Evolutionary conservation across 30 jellyfish, hydroid and myxozoan genomes (phyloP).

Genomic region (Sanderia malayensis): DNA sequence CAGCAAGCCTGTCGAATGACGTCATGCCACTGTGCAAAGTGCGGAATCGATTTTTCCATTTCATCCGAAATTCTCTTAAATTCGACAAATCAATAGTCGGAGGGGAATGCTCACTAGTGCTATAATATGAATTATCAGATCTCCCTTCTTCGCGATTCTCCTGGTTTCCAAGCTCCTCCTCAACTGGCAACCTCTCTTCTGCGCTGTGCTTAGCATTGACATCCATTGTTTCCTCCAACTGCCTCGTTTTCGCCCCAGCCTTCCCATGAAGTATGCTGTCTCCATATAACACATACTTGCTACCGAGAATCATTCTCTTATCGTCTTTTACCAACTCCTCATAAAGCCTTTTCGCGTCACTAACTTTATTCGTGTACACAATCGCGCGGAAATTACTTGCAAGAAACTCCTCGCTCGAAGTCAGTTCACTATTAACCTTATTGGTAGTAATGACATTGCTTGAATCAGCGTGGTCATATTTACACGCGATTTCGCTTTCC

Average conservation of each 20-base stretch:
- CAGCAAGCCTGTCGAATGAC: constrained; percentile 37
- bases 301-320: not conserved
- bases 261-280: not conserved
- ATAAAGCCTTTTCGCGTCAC: constrained; percentile 38
- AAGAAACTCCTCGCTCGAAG: not conserved
- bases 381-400: constrained; percentile 22
- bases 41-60: constrained; percentile 44
- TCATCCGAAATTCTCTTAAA: constrained; percentile 13
- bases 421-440: not conserved
- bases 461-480: not conserved
- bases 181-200: not conserved
- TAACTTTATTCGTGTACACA: constrained; percentile 50
- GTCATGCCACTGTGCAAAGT: constrained; percentile 53
- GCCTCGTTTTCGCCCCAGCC: not conserved
- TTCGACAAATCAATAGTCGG: not conserved
- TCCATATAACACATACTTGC: constrained; percentile 11
- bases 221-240: not conserved
- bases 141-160: no score
- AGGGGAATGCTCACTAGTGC: not conserved
- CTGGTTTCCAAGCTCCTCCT: no score
- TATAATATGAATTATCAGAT: not conserved
- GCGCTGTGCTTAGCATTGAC: not conserved
- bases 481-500: constrained; percentile 24
- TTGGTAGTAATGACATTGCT: not conserved
- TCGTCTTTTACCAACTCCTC: constrained; percentile 2